Conservation (phyloP, 2,113 vertebrate species). For the Melanotaenia duboulayi region DNA sequence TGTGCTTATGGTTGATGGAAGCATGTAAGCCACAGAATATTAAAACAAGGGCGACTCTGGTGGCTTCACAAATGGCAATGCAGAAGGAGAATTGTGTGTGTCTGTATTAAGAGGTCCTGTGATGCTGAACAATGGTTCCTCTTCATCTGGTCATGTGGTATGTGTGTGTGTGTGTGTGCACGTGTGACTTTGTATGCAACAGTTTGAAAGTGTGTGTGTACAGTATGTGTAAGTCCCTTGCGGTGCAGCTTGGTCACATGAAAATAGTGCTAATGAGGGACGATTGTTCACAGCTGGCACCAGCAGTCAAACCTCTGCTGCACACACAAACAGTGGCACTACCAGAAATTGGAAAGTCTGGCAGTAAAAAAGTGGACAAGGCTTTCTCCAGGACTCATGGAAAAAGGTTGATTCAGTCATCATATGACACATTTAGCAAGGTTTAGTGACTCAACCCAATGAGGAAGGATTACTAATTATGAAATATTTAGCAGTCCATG, state of each 20-base stretch:
- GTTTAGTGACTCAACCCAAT: not conserved
- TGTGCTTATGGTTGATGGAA: constrained; percentile 61
- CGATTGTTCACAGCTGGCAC: constrained; percentile 71
- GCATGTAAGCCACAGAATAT: constrained; percentile 72
- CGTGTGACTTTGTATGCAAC: constrained; percentile 63
- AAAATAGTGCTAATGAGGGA: constrained; percentile 74
- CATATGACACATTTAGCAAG: constrained; percentile 25
- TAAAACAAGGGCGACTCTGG: constrained; percentile 70
- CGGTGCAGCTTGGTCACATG: constrained; percentile 76
- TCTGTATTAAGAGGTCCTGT: constrained; percentile 77
- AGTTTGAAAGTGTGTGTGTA: constrained; percentile 47
- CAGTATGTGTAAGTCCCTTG: constrained; percentile 47
- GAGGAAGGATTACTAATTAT: not conserved
- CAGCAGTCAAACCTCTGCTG: constrained; percentile 39
- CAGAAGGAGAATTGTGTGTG: constrained; percentile 70
- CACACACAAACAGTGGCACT: constrained; percentile 18
- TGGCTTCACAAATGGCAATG: constrained; percentile 60
- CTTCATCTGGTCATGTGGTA: constrained; percentile 81
- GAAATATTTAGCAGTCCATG: not conserved
- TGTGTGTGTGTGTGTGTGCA: constrained; percentile 39
- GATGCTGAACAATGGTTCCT: constrained; percentile 80
- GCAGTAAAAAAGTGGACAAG: constrained; percentile 16
- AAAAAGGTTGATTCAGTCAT: constrained; percentile 24
- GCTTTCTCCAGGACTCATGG: constrained; percentile 19
- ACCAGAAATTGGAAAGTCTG: constrained; percentile 38